Conservation (phyloP, 2,797 vertebrate species). For the Pseudocheirus occidentalis region DNA sequence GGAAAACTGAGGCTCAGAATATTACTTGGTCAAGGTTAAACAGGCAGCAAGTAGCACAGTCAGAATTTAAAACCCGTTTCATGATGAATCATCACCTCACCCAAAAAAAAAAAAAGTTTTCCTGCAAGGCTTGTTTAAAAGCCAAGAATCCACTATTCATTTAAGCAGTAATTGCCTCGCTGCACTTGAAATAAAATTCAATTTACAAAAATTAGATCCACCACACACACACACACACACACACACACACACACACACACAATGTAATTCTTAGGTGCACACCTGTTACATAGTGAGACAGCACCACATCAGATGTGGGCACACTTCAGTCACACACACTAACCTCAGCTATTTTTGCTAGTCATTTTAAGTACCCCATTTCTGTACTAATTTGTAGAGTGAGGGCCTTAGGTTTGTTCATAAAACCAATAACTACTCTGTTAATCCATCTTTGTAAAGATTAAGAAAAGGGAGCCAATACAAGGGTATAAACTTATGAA, state of each 20-base stretch:
- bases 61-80: background rate
- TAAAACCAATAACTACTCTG: conserved; percentile 27
- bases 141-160: background rate
- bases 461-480: conserved; percentile 15
- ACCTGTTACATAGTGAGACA: background rate
- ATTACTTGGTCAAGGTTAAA: background rate
- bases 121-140: background rate
- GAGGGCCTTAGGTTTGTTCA: conserved; percentile 10
- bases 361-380: background rate
- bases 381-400: background rate
- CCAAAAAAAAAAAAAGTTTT: background rate
- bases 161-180: background rate
- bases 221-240: background rate
- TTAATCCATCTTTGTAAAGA: background rate
- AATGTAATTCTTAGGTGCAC: background rate
- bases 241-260: no score
- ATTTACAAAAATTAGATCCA: background rate
- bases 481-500: conserved; percentile 39
- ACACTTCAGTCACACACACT: background rate
- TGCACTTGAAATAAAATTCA: conserved; percentile 39
- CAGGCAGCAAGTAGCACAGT: background rate
- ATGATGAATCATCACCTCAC: background rate
- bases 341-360: background rate
- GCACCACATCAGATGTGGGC: background rate
- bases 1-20: background rate